Percentiles rank a stretch among this genome's conserved stretches.
These are phyloP conservation scores for Stegastes partitus DNA, from an alignment of 2,113 vertebrate species.

Conservation along the genomic window DNA sequence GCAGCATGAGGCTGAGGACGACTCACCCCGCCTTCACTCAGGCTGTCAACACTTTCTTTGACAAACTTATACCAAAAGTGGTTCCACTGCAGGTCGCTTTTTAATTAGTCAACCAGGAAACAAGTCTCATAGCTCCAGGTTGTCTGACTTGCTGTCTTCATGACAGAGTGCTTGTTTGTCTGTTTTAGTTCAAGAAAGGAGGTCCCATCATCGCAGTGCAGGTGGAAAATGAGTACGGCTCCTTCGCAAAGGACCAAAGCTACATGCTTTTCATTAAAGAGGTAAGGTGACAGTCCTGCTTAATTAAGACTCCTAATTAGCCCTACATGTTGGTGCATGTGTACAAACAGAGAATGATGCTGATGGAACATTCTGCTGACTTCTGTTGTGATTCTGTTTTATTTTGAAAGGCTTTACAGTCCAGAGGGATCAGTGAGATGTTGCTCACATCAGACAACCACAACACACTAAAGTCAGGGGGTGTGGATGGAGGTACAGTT, in stretches of 20 bases:
- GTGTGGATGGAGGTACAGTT: constrained; percentile 88
- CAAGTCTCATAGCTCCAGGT: not conserved
- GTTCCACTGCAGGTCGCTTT: constrained; percentile 89
- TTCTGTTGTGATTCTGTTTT: constrained; percentile 13
- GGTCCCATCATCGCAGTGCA: constrained; percentile 96
- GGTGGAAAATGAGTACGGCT: constrained; percentile 95
- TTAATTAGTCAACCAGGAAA: not conserved
- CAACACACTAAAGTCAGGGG: constrained; percentile 83
- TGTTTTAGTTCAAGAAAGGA: constrained; percentile 90
- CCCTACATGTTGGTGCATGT: not conserved
- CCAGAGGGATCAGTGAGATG: constrained; percentile 90
- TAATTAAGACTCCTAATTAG: not conserved
- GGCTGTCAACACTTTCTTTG: constrained; percentile 89
- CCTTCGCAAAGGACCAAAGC: constrained; percentile 88
- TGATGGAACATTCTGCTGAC: not conserved
- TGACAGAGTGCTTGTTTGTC: constrained; percentile 13
- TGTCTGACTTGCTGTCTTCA: not conserved
- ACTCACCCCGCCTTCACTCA: constrained; percentile 89
- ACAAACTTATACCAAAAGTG: constrained; percentile 87
- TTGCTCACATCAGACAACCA: constrained; percentile 90
- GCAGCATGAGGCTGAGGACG: constrained; percentile 90
- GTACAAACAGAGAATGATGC: fast-evolving
- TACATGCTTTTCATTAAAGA: constrained; percentile 93
- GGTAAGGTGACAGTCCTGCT: constrained; percentile 77
- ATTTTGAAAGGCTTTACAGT: constrained; percentile 86